Conservation (phyloP, 1,140 invertebrate species). For the Bemisia tabaci region DNA sequence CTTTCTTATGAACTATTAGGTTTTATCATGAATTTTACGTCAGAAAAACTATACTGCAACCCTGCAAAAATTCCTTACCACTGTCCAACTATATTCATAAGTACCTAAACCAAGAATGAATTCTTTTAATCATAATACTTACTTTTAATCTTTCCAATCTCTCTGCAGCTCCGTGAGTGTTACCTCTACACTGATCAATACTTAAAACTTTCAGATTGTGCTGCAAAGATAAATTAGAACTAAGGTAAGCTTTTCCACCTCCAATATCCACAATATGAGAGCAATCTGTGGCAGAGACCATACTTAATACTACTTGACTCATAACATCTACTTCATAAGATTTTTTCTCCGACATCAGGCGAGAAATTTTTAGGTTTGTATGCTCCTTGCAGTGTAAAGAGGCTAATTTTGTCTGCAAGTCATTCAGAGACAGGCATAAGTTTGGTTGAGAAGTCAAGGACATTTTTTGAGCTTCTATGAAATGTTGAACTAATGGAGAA, state of each 20-base stretch:
- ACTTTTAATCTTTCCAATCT: constrained; percentile 43
- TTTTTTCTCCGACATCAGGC: constrained; percentile 48
- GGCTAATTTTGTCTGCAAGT: neutral
- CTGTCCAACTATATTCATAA: too few species aligned
- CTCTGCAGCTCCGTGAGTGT: constrained; percentile 46
- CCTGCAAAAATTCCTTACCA: too few species aligned
- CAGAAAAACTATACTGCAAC: too few species aligned
- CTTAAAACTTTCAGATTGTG: constrained; percentile 59
- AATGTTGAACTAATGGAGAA: constrained; percentile 5
- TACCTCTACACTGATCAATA: constrained; percentile 52
- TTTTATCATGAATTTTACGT: too few species aligned
- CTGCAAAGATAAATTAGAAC: constrained; percentile 52
- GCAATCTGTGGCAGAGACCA: constrained; percentile 24
- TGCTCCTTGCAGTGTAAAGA: constrained; percentile 14
- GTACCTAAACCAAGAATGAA: too few species aligned
- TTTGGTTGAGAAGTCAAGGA: neutral
- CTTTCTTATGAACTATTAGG: too few species aligned
- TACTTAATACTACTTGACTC: constrained; percentile 36
- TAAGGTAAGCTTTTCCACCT: constrained; percentile 74
- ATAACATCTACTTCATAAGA: constrained; percentile 60
- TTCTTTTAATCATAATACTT: too few species aligned
- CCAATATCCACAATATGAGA: constrained; percentile 62
- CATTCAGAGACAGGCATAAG: neutral
- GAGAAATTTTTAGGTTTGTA: constrained; percentile 24
- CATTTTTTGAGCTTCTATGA: constrained; percentile 5